Conservation (phyloP, 2,888 invertebrate genomes). For the Polyommatus iphigenia region DNA sequence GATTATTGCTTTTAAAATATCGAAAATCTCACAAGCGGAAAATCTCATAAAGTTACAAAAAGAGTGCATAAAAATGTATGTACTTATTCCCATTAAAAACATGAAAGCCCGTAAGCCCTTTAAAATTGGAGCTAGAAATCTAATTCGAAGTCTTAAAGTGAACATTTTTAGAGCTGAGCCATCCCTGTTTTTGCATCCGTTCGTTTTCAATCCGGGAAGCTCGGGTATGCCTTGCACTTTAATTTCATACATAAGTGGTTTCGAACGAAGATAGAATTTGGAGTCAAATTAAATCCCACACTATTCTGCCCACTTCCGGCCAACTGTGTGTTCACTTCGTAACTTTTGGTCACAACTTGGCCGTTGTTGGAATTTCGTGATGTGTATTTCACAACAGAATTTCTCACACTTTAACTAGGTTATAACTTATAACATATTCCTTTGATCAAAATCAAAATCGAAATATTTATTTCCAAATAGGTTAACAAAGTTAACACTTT, state of each 20-base stretch:
- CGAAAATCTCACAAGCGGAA: not conserved
- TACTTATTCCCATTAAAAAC: not conserved
- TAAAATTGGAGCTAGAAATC: slow-evolving; percentile 26
- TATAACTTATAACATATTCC: too few species aligned
- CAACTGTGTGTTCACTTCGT: not conserved
- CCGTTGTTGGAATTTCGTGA: not conserved
- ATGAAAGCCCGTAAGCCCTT: not conserved
- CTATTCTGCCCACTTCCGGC: slow-evolving; percentile 15
- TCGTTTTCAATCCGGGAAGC: slow-evolving; percentile 26
- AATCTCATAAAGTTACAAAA: not conserved
- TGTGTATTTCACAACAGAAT: not conserved
- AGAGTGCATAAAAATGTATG: not conserved
- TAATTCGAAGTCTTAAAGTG: slow-evolving; percentile 23
- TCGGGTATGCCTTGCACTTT: slow-evolving; percentile 26
- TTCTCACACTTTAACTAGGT: not conserved
- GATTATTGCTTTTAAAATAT: too few species aligned
- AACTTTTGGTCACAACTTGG: slow-evolving; percentile 9
- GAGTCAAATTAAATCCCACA: slow-evolving; percentile 19
- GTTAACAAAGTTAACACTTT: too few species aligned
- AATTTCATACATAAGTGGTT: slow-evolving; percentile 30
- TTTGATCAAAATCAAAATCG: too few species aligned
- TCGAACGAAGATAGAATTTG: slow-evolving; percentile 26
- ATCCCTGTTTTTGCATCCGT: slow-evolving; percentile 21
- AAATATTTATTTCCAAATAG: too few species aligned
- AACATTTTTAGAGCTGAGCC: slow-evolving; percentile 11